Conservation (phyloP, 1,140 invertebrate species). For the Homalodisca vitripennis region DNA sequence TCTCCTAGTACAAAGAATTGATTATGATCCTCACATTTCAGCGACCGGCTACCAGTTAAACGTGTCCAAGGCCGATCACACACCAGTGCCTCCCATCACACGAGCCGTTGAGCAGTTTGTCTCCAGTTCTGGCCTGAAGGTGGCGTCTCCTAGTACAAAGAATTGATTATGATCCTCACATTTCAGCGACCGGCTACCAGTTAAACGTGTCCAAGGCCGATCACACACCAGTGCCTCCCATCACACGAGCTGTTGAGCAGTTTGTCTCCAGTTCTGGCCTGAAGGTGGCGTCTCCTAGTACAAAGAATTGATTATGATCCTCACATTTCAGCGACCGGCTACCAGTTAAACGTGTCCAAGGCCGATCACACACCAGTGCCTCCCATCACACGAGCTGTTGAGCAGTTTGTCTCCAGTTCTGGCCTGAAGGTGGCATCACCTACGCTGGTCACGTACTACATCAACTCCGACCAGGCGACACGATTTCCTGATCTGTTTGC, state of each 20-base stretch:
- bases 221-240: background rate
- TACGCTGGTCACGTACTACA: background rate
- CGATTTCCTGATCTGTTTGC: constrained; percentile 3
- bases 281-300: background rate
- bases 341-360: constrained; percentile 4
- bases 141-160: background rate
- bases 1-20: no score
- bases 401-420: background rate
- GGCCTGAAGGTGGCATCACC: background rate
- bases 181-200: background rate
- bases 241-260: background rate
- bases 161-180: background rate
- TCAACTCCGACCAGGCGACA: background rate
- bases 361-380: background rate
- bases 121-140: background rate
- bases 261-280: background rate
- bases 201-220: background rate
- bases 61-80: no score
- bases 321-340: background rate
- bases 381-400: background rate
- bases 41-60: no score
- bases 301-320: background rate
- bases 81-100: no score
- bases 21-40: no score
- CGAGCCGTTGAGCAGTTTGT: background rate